Evolutionary conservation across 2,113 vertebrate species (phyloP).

Genomic region (Trematomus loennbergii): DNA sequence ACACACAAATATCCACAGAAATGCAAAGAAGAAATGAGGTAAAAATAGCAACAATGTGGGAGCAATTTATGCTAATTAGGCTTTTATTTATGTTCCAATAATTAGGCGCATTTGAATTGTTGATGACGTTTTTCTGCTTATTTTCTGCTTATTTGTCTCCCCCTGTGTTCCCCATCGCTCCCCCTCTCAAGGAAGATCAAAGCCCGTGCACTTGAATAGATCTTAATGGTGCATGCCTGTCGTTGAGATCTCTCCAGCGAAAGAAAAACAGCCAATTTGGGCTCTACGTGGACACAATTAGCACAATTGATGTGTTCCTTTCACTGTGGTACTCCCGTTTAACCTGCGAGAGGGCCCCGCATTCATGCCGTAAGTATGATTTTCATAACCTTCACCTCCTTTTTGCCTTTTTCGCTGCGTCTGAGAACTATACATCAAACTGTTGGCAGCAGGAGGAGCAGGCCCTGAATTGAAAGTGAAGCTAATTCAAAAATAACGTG

Average conservation of each 20-base stretch:
- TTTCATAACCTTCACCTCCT: constrained; percentile 64
- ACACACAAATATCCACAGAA: constrained; percentile 4
- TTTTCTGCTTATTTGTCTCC: constrained; percentile 63
- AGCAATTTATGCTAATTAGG: constrained; percentile 88
- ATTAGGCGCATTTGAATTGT: constrained; percentile 85
- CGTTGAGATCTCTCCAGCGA: constrained; percentile 58
- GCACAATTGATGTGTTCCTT: constrained; percentile 70
- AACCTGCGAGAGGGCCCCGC: constrained; percentile 53
- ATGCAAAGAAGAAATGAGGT: constrained; percentile 3
- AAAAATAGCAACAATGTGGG: constrained; percentile 86
- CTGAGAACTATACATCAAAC: constrained; percentile 8
- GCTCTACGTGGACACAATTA: constrained; percentile 77
- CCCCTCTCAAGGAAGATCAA: constrained; percentile 84
- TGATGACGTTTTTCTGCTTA: constrained; percentile 87
- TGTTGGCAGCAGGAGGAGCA: constrained; percentile 24
- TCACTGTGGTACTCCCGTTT: constrained; percentile 62
- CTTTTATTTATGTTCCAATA: constrained; percentile 85
- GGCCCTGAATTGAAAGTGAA: constrained; percentile 14
- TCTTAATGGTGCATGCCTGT: constrained; percentile 81
- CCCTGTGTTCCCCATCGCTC: constrained; percentile 60
- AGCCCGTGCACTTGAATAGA: constrained; percentile 78
- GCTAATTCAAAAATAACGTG: constrained; percentile 18
- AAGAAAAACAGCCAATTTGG: constrained; percentile 67
- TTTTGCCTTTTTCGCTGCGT: constrained; percentile 17
- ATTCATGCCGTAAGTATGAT: constrained; percentile 49